These are phyloP conservation scores for Todus mexicanus DNA, from an alignment of 2,797 vertebrate species.

Conservation along the genomic window DNA sequence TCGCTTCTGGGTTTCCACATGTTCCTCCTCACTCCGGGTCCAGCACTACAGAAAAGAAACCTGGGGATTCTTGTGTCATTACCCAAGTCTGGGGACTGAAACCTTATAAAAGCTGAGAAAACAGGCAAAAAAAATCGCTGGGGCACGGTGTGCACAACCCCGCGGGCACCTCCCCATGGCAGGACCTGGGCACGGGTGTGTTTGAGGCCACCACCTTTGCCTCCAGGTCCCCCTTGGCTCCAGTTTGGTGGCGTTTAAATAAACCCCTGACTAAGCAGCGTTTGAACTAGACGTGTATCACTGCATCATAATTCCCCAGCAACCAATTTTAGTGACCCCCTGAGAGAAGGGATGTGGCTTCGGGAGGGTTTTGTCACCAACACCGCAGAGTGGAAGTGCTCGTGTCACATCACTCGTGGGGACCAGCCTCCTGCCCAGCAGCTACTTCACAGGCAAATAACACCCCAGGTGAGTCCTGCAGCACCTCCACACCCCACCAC, in stretches of 20 bases:
- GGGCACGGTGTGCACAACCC: fast-evolving
- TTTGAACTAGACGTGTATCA: neutral
- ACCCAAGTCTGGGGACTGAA: neutral
- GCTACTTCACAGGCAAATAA: neutral
- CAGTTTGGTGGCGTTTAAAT: neutral
- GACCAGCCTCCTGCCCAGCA: neutral
- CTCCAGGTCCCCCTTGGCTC: neutral
- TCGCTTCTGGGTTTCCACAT: neutral
- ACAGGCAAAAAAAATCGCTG: neutral
- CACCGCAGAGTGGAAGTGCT: neutral
- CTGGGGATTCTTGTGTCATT: neutral
- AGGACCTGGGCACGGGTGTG: fast-evolving
- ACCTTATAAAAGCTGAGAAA: neutral
- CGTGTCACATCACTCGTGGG: neutral
- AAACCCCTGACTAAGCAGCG: fast-evolving
- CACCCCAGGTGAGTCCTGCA: neutral
- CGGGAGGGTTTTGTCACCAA: neutral
- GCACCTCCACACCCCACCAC: neutral
- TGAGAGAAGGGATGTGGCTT: neutral
- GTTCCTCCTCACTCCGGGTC: neutral
- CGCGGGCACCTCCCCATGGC: fast-evolving
- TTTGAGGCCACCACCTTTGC: neutral
- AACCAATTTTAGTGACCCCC: neutral
- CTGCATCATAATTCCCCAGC: fast-evolving
- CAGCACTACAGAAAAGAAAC: neutral